These are phyloP conservation scores for Nannobrachium achirus DNA, from an alignment of 2,113 vertebrate genomes.

Conservation along the genomic window DNA sequence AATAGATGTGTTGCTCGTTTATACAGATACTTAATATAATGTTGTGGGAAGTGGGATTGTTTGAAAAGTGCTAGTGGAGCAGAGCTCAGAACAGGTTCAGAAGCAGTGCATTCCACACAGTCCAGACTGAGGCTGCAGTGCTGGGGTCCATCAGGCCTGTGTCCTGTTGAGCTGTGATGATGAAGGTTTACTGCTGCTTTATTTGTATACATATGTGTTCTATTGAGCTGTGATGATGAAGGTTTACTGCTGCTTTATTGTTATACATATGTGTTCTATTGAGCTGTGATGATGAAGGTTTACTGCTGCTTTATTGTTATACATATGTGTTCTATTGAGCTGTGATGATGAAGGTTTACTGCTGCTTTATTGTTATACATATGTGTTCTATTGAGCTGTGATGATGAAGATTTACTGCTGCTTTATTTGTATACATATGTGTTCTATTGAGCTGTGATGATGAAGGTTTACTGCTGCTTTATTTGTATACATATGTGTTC, in stretches of 20 bases:
- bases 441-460: constrained; percentile 30
- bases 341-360: constrained; percentile 6
- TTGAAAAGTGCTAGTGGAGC: no score
- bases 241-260: constrained; percentile 30
- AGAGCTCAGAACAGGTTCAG: no score
- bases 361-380: constrained; percentile 40
- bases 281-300: constrained; percentile 1
- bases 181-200: constrained; percentile 27
- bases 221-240: constrained; percentile 23
- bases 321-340: constrained; percentile 45
- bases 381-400: constrained; percentile 38
- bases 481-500: constrained; percentile 42
- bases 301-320: constrained; percentile 36
- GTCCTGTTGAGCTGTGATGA: constrained; percentile 29
- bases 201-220: constrained; percentile 42
- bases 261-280: constrained; percentile 49
- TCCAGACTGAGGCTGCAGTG: no score
- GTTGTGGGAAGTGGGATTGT: no score
- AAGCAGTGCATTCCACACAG: no score
- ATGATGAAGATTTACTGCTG: constrained; percentile 19
- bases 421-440: constrained; percentile 43
- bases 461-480: constrained; percentile 27
- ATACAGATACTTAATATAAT: no score
- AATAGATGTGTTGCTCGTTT: no score
- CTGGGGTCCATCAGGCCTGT: no score